Base-by-base conservation (phyloP, 2,797 vertebrate genomes). In the Bradypodion ventrale region DNA sequence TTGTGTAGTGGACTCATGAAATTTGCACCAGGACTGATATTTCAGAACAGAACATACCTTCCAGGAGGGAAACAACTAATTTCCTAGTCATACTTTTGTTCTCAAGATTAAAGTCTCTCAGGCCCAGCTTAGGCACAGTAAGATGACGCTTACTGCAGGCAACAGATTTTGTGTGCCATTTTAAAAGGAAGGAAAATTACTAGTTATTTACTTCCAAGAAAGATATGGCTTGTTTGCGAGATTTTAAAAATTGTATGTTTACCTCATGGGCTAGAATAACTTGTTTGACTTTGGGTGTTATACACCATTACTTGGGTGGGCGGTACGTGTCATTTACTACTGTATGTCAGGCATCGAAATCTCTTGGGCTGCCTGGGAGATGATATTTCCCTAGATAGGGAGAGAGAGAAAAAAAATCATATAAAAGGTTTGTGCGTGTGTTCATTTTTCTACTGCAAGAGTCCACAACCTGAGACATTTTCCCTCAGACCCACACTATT, bases 31-130 rank as follows among this genome's bases (percentile, higher is more conserved):
- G 42, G 84, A 66, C 90, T 89, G 87, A 75, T 46, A 10, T 85
- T 91, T 90, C 91, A 85, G 78, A 75, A 91, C 93, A 94, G 90
- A 94, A 84, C 82, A 85, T 79, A 85, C 81, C 84, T 32, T 91
- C 91, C 88, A 91, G 91, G 91, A 92, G 79, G 86, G 82, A n/a
- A 89, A 89, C 83, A 85, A 90, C 92, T 70, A 37, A 56, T 62
- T 90, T 88, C 85, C 78, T 46, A 80, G 87, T 90, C 29, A 89
- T 85, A 77, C 78, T 89, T 93, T 85, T 76, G 12, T 68, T 68
- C 83, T 87, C 77, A 84, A 87, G 90, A 89, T 87, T 85, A 85
- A 90, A 82, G 1, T 0, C 82, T 63, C 80, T 42, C 13, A 52
- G 37, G 69, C 5, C 52, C 52, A 19, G 37, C 69, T 42, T 42